Conservation (phyloP, 1,140 invertebrate species). For the Drosophila repletoides region DNA sequence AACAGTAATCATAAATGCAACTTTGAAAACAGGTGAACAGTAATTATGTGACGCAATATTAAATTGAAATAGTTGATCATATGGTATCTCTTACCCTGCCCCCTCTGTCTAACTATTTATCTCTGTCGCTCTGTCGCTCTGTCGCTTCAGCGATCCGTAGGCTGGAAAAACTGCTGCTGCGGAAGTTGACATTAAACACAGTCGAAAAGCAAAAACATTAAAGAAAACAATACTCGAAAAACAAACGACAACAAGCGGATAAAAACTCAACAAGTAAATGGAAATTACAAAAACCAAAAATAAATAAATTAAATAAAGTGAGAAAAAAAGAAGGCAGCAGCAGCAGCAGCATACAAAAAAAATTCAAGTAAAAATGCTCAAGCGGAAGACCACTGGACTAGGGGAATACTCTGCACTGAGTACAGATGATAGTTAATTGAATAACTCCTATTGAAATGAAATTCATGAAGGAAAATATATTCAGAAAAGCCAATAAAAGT, state of each 20-base stretch:
- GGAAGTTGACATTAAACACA: conserved; percentile 56
- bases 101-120: neutral
- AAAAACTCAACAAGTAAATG: conserved; percentile 37
- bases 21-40: conserved; percentile 29
- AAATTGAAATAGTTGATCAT: conserved; percentile 16
- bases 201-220: conserved; percentile 17
- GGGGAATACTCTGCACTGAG: too few species aligned
- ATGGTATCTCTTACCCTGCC: conserved; percentile 20
- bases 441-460: too few species aligned
- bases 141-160: conserved; percentile 1
- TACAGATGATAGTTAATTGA: too few species aligned
- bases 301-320: conserved; percentile 65
- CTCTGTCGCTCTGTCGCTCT: neutral
- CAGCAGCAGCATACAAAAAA: neutral
- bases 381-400: too few species aligned
- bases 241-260: conserved; percentile 7
- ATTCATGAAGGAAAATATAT: too few species aligned
- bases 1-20: conserved; percentile 13
- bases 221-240: conserved; percentile 21
- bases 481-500: too few species aligned
- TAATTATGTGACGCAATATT: conserved; percentile 35
- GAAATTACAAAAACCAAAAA: conserved; percentile 40
- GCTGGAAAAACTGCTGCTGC: conserved; percentile 10
- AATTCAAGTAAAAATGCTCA: too few species aligned
- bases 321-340: conserved; percentile 23